phyloP scores from a whole-genome alignment of 2,888 invertebrate genomes.

The Zhengitettix transpicula region DNA sequence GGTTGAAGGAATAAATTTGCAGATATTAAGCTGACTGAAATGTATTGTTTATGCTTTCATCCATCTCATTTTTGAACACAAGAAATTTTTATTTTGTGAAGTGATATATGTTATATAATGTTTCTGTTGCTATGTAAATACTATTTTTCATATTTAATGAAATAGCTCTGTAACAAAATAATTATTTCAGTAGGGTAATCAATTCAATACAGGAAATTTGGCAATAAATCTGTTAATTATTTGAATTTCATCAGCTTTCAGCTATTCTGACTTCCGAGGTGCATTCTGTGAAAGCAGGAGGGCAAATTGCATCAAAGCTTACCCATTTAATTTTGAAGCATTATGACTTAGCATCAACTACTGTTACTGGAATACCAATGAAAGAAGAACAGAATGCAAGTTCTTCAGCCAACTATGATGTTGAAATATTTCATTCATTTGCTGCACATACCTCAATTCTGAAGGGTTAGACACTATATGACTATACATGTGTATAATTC shows the following conservation, averaged over 20 bases:
- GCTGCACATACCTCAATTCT: conserved; percentile 71
- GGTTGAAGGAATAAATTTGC: no score
- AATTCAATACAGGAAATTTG: background rate
- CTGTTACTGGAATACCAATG: conserved; percentile 98
- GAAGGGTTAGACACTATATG: conserved; percentile 26
- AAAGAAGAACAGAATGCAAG: conserved; percentile 98
- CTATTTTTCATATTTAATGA: no score
- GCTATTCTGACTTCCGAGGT: conserved; percentile 60
- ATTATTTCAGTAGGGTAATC: no score
- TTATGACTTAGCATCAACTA: conserved; percentile 84
- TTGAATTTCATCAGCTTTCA: conserved; percentile 36
- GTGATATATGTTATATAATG: no score
- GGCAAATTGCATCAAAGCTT: conserved; percentile 50
- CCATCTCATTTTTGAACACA: no score
- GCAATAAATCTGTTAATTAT: background rate
- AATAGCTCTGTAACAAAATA: no score
- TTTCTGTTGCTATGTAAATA: no score
- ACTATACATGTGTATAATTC: conserved; percentile 8
- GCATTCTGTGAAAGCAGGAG: conserved; percentile 49
- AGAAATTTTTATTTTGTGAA: no score
- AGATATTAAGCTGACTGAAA: no score
- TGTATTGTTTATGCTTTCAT: no score
- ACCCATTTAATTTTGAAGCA: conserved; percentile 66
- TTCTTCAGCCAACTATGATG: conserved; percentile 96
- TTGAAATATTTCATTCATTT: conserved; percentile 84